These are phyloP conservation scores for Esperia sulphurella DNA, from an alignment of 2,888 invertebrate genomes.

Conservation along the genomic window DNA sequence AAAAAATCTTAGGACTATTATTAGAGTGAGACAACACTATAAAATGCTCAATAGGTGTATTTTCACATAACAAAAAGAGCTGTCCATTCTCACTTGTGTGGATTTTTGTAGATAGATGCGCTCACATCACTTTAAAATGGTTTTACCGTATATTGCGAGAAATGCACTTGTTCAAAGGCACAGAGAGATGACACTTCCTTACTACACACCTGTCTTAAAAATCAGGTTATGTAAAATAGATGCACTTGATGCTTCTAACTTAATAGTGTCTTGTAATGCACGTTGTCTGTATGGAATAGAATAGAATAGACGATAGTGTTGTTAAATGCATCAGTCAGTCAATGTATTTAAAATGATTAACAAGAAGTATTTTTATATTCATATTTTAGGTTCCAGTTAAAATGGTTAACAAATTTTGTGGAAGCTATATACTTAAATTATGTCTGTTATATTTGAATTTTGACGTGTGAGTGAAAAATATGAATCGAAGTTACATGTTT, in stretches of 20 bases:
- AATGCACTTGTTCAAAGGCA: conserved; percentile 6
- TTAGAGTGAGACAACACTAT: conserved; percentile 3
- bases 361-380: conserved; percentile 7
- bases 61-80: neutral
- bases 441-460: conserved; percentile 9
- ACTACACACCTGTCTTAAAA: neutral
- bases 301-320: neutral
- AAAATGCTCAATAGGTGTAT: neutral
- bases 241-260: neutral
- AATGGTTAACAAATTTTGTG: conserved; percentile 5
- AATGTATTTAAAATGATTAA: neutral
- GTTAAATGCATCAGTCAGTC: neutral
- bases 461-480: conserved; percentile 1
- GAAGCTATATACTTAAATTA: conserved; percentile 11
- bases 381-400: conserved; percentile 23
- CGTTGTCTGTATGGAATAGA: neutral
- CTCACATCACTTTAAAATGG: too few species aligned
- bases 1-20: too few species aligned
- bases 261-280: neutral
- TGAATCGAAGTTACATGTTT: conserved; percentile 4
- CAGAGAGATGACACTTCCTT: neutral
- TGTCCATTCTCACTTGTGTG: neutral
- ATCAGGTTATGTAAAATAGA: neutral
- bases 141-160: neutral
- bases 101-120: too few species aligned